Conservation (phyloP, 2,797 vertebrate species). For the Notolepis coatsorum region DNA sequence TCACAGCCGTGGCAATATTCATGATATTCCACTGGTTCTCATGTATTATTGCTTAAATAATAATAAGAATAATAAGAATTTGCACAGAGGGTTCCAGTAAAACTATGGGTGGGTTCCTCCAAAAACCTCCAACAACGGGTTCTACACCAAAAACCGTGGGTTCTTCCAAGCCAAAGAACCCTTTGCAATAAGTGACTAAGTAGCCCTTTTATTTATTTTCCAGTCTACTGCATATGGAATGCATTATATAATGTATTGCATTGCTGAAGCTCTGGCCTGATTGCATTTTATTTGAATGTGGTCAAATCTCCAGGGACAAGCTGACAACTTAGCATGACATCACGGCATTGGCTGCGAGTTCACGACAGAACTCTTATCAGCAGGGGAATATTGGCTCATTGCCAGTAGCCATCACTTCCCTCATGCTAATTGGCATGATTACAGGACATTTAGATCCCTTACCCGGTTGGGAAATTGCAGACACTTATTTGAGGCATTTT, state of each 20-base stretch:
- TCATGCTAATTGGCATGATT: constrained; percentile 63
- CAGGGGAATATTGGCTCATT: constrained; percentile 35
- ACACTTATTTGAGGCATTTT: constrained; percentile 46
- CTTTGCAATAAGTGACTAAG: too few relatives aligned
- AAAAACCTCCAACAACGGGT: too few relatives aligned
- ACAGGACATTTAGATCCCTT: constrained; percentile 62
- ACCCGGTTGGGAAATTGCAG: constrained; percentile 48
- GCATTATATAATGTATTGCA: neutral
- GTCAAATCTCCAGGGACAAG: constrained; percentile 24
- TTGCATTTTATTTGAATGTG: constrained; percentile 19
- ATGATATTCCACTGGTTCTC: too few relatives aligned
- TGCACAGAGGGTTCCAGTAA: too few relatives aligned
- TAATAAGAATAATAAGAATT: too few relatives aligned
- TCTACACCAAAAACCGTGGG: too few relatives aligned
- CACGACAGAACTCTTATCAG: constrained; percentile 39
- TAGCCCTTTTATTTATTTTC: neutral
- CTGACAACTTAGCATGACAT: constrained; percentile 19
- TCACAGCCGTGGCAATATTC: too few relatives aligned
- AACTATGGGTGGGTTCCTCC: too few relatives aligned
- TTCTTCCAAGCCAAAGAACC: too few relatives aligned
- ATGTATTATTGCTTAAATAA: too few relatives aligned
- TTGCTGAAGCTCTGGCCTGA: neutral
- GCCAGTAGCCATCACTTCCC: constrained; percentile 39
- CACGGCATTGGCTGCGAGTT: constrained; percentile 45
- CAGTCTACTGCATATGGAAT: too few relatives aligned